Evolutionary conservation across 1,140 invertebrate genomes (phyloP).

Genomic region (Vanessa tameamea): DNA sequence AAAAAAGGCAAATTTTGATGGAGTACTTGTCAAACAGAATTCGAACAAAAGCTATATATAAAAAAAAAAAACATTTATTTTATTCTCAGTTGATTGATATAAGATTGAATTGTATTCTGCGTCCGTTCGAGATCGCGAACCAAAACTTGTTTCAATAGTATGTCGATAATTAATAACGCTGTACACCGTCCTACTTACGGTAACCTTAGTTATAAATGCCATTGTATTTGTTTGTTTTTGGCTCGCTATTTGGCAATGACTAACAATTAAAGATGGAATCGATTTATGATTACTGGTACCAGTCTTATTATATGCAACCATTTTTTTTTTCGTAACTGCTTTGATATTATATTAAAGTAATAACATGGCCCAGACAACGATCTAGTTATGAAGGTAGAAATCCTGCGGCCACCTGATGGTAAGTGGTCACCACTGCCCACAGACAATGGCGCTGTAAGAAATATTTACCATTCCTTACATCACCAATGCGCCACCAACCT

Average conservation of each 20-base stretch:
- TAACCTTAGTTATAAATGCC: slow-evolving; percentile 50
- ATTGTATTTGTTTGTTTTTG: slow-evolving; percentile 44
- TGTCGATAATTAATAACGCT: slow-evolving; percentile 50
- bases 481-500: too few relatives aligned
- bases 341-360: too few relatives aligned
- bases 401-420: too few relatives aligned
- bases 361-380: too few relatives aligned
- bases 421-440: too few relatives aligned
- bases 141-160: slow-evolving; percentile 47
- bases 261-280: slow-evolving; percentile 24
- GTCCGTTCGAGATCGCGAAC: slow-evolving; percentile 35
- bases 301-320: too few relatives aligned
- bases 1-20: neutral
- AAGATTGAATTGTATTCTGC: slow-evolving; percentile 44
- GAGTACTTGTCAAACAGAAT: slow-evolving; percentile 7
- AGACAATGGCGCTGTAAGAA: too few relatives aligned
- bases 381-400: too few relatives aligned
- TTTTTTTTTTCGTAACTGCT: too few relatives aligned
- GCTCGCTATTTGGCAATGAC: slow-evolving; percentile 35
- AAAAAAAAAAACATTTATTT: slow-evolving; percentile 24
- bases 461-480: too few relatives aligned
- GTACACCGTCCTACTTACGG: slow-evolving; percentile 46
- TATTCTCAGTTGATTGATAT: slow-evolving; percentile 38
- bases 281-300: slow-evolving; percentile 21
- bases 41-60: slow-evolving; percentile 10